phyloP scores from a whole-genome alignment of 2,113 vertebrate genomes.

The Sciurus niger region DNA sequence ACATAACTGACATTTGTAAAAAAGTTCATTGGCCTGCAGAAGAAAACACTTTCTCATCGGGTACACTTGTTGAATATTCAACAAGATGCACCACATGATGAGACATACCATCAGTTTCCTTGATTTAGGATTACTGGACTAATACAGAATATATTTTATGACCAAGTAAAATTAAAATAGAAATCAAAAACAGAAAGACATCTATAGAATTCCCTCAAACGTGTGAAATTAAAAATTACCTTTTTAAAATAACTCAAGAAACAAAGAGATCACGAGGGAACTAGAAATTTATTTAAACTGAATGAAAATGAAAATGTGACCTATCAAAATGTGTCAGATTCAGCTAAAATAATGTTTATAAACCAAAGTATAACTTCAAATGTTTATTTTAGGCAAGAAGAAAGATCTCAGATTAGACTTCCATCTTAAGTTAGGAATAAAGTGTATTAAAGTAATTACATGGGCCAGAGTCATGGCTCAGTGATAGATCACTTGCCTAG shows the following conservation, averaged over 20 bases:
- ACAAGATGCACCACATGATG: background rate
- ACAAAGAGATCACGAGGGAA: background rate
- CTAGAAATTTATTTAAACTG: background rate
- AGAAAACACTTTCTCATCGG: background rate
- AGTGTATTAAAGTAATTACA: background rate
- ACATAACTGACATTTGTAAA: background rate
- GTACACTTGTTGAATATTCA: background rate
- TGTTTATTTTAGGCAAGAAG: background rate
- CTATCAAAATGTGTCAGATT: background rate
- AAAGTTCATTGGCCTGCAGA: background rate
- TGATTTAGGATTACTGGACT: background rate
- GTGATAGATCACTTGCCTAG: too few species aligned
- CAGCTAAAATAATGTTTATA: background rate
- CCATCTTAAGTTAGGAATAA: background rate
- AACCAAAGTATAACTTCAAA: background rate
- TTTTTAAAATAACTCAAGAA: background rate
- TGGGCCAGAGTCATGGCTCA: too few species aligned
- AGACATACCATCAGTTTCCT: background rate
- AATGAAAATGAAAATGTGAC: background rate
- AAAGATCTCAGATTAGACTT: background rate
- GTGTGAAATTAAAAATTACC: background rate
- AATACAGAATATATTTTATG: background rate
- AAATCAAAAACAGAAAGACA: background rate
- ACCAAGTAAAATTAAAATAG: background rate
- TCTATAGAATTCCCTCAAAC: background rate